Base-by-base conservation (phyloP, 2,888 invertebrate genomes). In the Nomada hirtipes region DNA sequence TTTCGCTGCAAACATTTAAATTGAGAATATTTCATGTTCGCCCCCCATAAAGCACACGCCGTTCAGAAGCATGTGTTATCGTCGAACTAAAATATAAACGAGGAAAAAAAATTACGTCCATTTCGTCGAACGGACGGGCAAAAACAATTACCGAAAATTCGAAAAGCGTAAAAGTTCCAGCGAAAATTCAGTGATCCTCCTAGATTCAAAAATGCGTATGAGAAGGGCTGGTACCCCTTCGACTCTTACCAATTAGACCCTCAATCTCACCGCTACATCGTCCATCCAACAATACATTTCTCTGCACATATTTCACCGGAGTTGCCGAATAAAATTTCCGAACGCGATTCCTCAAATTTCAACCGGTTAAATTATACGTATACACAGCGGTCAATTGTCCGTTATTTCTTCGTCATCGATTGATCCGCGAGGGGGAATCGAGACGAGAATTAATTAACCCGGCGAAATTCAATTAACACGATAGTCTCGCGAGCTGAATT, bases 381-480 rank as follows among this genome's bases (percentile, higher is more conserved):
- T 50, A 18, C n/a, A 20, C 55, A n/a, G 7, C 52, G 71, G 29
- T 26, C n/a, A n/a, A 29, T 47, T 15, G 13, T 47, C 15, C 15
- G 15, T 10, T 10, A 47, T 47, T 69, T 63, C 63, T 69, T 63
- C 61, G 61, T 63, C 68, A 77, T 57, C 63, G 29, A 9, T 4
- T 1, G 29, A 26, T 77, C 50, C 23, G 13, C 50, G 4, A 47
- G 4, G 50, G 20, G 13, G 23, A 52, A 29, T n/a, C 42, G 20
- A 47, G 44, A 60, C 44, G 57, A 64, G 36, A 79, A 77, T 70
- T 79, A 79, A 79, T 79, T 79, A 79, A 60, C 59, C 69, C 52
- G 47, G 15, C 57, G 64, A 79, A 77, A 79, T 79, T 70, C 78
- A 70, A 79, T 79, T 77, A 79, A 79, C 78, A 64, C 78, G 50